phyloP scores from a whole-genome alignment of 2,797 vertebrate species.

The Furcifer pardalis region DNA sequence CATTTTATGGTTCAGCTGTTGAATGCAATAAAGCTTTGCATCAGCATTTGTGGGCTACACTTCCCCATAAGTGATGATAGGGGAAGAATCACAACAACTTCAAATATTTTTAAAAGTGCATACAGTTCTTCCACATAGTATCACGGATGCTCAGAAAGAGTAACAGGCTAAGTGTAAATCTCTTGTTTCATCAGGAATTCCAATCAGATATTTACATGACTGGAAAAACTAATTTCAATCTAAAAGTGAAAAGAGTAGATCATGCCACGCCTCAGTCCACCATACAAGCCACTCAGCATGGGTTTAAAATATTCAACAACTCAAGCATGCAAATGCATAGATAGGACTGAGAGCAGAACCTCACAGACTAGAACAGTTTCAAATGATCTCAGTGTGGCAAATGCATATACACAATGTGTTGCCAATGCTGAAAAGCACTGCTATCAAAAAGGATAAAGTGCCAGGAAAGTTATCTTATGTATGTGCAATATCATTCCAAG shows the following conservation, averaged over 20 bases:
- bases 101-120: neutral
- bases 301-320: neutral
- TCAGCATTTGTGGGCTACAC: neutral
- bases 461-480: too few species aligned
- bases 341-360: neutral
- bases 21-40: neutral
- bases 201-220: neutral
- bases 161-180: neutral
- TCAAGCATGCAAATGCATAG: neutral
- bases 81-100: neutral
- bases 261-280: neutral
- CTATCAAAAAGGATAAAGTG: too few species aligned
- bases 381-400: too few species aligned
- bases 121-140: neutral
- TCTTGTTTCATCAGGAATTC: neutral
- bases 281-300: neutral
- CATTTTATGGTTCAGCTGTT: slow-evolving; percentile 7
- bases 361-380: neutral
- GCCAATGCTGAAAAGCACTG: too few species aligned
- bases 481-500: too few species aligned
- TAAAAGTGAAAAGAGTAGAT: neutral
- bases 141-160: neutral
- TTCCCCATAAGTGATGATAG: neutral
- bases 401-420: too few species aligned
- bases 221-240: slow-evolving; percentile 18